A percentile compares a stretch with the other conserved stretches of the same genome.
Evolutionary conservation across 2,113 vertebrate species (phyloP).

Genomic region (Tringa solitaria): DNA sequence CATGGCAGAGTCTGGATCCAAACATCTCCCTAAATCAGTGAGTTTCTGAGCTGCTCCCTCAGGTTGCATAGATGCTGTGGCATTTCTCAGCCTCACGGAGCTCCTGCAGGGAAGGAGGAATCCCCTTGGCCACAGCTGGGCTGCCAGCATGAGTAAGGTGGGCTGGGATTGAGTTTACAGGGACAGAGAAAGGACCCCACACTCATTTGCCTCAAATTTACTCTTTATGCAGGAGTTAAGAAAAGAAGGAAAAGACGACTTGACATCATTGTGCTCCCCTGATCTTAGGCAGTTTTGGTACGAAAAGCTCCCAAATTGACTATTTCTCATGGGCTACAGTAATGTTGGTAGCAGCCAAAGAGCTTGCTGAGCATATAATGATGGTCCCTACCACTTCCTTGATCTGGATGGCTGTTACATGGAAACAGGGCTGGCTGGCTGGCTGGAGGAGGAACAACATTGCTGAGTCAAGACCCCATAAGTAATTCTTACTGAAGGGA

Average conservation of each 20-base stretch:
- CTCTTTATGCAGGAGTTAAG: not conserved
- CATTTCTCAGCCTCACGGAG: fast-evolving
- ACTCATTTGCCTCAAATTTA: not conserved
- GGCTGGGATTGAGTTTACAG: not conserved
- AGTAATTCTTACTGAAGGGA: not conserved
- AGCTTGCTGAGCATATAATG: not conserved
- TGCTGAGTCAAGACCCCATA: not conserved
- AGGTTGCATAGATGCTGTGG: not conserved
- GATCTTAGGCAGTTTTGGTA: not conserved
- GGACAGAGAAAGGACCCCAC: not conserved
- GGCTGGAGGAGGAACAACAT: not conserved
- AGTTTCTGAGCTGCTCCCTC: not conserved
- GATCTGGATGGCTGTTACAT: not conserved
- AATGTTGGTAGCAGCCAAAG: not conserved
- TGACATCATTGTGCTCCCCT: not conserved
- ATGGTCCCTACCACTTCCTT: not conserved
- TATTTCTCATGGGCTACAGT: not conserved
- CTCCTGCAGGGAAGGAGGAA: not conserved
- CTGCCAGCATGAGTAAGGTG: not conserved
- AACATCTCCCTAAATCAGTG: not conserved
- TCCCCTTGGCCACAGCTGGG: not conserved
- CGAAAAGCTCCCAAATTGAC: not conserved
- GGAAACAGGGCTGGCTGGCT: not conserved
- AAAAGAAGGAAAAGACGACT: not conserved
- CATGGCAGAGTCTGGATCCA: not conserved